Conservation (phyloP, 2,888 invertebrate genomes). For the Cheilosia variabilis region DNA sequence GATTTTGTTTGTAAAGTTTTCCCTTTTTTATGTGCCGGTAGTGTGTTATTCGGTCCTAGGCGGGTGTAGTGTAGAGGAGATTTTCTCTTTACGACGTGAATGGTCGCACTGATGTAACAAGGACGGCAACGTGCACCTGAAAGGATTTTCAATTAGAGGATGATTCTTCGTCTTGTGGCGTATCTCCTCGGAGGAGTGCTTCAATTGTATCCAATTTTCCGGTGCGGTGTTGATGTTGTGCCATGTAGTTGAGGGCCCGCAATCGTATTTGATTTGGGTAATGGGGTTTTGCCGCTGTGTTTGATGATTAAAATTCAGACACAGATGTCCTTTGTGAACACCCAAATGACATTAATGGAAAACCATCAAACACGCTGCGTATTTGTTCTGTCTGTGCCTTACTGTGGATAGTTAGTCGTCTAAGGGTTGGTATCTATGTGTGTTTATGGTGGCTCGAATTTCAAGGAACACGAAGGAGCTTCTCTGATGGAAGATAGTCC, state of each 20-base stretch:
- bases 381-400: not conserved
- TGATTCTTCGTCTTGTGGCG: conserved; percentile 71
- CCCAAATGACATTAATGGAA: conserved; percentile 29
- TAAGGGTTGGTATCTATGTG: not conserved
- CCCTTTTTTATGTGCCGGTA: not conserved
- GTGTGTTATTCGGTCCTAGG: not conserved
- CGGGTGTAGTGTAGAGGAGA: not conserved
- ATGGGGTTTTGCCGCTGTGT: conserved; percentile 40
- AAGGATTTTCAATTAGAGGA: conserved; percentile 73
- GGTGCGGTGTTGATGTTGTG: conserved; percentile 53
- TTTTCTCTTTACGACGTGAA: conserved; percentile 63
- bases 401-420: not conserved
- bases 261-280: conserved; percentile 64
- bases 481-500: too few relatives aligned
- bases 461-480: not conserved
- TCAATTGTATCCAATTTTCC: conserved; percentile 73
- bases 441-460: not conserved
- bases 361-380: conserved; percentile 12
- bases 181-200: conserved; percentile 57
- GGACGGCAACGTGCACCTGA: conserved; percentile 61
- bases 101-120: conserved; percentile 59
- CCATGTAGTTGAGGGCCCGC: conserved; percentile 46
- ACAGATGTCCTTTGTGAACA: conserved; percentile 26
- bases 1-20: conserved; percentile 66
- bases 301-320: conserved; percentile 60